Evolutionary conservation across 1,140 invertebrate species (phyloP).

Genomic region (Apolygus lucorum): DNA sequence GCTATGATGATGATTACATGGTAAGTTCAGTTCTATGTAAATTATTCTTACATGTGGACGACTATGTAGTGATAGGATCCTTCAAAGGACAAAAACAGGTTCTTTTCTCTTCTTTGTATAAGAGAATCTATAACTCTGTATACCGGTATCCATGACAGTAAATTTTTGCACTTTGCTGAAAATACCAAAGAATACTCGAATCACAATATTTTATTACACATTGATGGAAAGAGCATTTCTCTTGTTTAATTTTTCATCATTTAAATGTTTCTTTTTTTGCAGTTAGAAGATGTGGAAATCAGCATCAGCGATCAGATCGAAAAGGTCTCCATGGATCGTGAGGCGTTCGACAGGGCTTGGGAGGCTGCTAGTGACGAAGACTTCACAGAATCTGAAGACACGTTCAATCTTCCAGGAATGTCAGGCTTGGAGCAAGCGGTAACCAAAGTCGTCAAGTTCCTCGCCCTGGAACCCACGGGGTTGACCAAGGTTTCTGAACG

Average conservation of each 20-base stretch:
- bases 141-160: no score
- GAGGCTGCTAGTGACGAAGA: constrained; percentile 48
- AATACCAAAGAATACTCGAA: no score
- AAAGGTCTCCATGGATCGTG: constrained; percentile 58
- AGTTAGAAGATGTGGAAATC: constrained; percentile 90
- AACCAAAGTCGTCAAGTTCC: constrained; percentile 73
- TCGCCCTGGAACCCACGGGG: constrained; percentile 83
- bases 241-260: no score
- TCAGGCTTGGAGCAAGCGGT: constrained; percentile 77
- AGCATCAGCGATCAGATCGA: constrained; percentile 86
- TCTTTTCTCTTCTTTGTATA: no score
- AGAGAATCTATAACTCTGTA: no score
- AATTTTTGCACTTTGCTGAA: no score
- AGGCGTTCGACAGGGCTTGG: constrained; percentile 66
- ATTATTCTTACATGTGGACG: no score
- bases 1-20: constrained; percentile 73
- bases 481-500: constrained; percentile 80
- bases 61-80: no score
- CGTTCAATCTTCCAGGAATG: constrained; percentile 74
- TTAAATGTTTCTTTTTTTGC: constrained; percentile 13
- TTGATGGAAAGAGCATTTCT: no score
- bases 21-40: no score
- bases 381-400: constrained; percentile 77
- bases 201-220: no score
- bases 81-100: no score